phyloP scores from a whole-genome alignment of 2,113 vertebrate species.

The Labrus mixtus region DNA sequence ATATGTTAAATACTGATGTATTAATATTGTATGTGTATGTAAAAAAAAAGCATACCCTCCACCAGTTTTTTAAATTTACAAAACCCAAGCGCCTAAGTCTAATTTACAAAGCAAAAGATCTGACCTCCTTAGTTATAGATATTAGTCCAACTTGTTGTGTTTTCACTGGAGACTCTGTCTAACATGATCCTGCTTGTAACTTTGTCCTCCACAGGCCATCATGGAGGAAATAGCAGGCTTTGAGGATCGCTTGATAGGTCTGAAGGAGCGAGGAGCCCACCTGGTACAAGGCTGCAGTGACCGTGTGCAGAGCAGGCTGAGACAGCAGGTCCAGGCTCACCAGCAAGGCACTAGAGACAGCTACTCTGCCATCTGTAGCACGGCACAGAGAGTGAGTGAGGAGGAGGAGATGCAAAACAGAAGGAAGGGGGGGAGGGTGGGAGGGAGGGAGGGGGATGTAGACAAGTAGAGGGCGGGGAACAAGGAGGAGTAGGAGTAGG shows the following conservation, averaged over 20 bases:
- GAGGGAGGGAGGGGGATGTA: conserved; percentile 72
- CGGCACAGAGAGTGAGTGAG: conserved; percentile 93
- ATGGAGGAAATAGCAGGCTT: conserved; percentile 98
- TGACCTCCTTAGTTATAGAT: conserved; percentile 26
- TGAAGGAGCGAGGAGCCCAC: conserved; percentile 89
- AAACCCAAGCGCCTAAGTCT: no score
- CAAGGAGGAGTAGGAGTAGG: conserved; percentile 5
- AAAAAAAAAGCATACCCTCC: no score
- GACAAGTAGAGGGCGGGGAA: conserved; percentile 1
- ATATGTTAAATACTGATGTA: no score
- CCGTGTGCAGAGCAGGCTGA: conserved; percentile 90
- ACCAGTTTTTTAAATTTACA: no score
- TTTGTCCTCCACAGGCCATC: conserved; percentile 87
- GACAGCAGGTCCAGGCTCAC: conserved; percentile 90
- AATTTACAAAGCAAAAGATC: background rate
- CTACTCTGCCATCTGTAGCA: conserved; percentile 97
- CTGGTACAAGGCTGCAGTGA: conserved; percentile 90
- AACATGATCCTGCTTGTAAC: conserved; percentile 28
- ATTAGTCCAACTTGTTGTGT: conserved; percentile 12
- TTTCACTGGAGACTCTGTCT: conserved; percentile 22
- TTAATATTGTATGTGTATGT: no score
- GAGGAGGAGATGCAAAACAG: conserved; percentile 32
- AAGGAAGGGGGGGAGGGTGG: conserved; percentile 73
- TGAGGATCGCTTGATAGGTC: conserved; percentile 90
- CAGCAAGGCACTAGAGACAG: conserved; percentile 95